Conservation (phyloP, 1,140 invertebrate species). For the Ceratosolen solmsi region DNA sequence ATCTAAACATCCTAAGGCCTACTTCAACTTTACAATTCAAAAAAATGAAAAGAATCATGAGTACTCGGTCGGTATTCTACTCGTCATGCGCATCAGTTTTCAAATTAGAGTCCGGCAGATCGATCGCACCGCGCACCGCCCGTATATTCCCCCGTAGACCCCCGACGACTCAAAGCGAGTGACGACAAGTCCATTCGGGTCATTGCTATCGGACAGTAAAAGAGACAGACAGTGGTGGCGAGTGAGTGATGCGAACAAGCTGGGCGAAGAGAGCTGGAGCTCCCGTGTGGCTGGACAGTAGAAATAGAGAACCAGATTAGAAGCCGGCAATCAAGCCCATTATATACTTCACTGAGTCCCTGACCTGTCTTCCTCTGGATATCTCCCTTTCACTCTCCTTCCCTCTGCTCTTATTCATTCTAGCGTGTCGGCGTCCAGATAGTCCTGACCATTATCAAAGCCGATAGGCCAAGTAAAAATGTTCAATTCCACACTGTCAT, state of each 20-base stretch:
- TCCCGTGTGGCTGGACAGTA: slow-evolving; percentile 53
- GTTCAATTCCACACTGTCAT: background rate
- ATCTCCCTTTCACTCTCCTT: background rate
- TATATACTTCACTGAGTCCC: slow-evolving; percentile 71
- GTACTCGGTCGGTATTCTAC: background rate
- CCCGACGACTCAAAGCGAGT: slow-evolving; percentile 9
- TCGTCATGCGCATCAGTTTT: slow-evolving; percentile 11
- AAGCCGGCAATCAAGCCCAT: slow-evolving; percentile 73
- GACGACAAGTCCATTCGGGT: slow-evolving; percentile 36
- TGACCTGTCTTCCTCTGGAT: slow-evolving; percentile 57
- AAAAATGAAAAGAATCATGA: background rate
- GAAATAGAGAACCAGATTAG: slow-evolving; percentile 69
- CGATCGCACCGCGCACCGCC: background rate
- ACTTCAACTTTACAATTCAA: too few species aligned
- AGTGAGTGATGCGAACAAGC: background rate
- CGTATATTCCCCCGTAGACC: background rate
- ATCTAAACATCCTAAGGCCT: background rate
- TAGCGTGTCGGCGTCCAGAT: background rate
- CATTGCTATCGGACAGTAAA: slow-evolving; percentile 17
- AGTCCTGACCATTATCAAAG: background rate
- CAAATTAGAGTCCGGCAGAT: slow-evolving; percentile 22
- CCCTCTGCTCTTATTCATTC: background rate
- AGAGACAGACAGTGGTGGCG: background rate
- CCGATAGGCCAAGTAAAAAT: slow-evolving; percentile 3
- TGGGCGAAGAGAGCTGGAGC: background rate